Conservation (phyloP, 2,797 vertebrate genomes). For the Micropoecilia bifurca region DNA sequence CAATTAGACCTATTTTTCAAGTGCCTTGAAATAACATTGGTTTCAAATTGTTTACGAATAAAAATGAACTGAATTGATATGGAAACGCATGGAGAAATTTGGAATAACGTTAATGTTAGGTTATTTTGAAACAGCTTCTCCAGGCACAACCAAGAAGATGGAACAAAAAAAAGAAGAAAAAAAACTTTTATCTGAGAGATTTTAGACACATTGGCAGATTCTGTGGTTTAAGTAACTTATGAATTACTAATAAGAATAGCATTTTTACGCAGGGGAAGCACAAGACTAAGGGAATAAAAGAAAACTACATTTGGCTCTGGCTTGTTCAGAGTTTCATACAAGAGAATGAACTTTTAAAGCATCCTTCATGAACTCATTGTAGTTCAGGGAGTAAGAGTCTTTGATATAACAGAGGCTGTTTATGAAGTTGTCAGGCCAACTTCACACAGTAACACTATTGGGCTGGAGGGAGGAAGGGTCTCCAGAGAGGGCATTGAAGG, state of each 20-base stretch:
- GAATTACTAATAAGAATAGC: background rate
- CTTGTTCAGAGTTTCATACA: constrained; percentile 28
- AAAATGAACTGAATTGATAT: background rate
- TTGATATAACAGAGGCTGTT: constrained; percentile 64
- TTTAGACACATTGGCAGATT: background rate
- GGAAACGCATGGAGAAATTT: background rate
- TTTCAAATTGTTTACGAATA: background rate
- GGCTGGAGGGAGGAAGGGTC: constrained; percentile 47
- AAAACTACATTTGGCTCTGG: constrained; percentile 17
- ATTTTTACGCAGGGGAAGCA: background rate
- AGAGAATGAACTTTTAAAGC: constrained; percentile 37
- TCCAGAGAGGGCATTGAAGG: constrained; percentile 55
- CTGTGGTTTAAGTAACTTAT: background rate
- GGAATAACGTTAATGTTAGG: background rate
- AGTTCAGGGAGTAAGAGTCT: constrained; percentile 51
- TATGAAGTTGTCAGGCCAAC: constrained; percentile 61
- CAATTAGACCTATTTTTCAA: background rate
- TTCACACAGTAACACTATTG: constrained; percentile 63
- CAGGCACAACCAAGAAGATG: background rate
- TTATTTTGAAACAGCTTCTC: background rate
- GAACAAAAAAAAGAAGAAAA: background rate
- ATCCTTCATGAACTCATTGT: constrained; percentile 45
- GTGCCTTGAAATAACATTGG: background rate
- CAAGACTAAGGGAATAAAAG: constrained; percentile 26
- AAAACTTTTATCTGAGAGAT: background rate